These are phyloP conservation scores for Tubiluchus corallicola DNA, from an alignment of 2,888 invertebrate genomes.

Conservation along the genomic window DNA sequence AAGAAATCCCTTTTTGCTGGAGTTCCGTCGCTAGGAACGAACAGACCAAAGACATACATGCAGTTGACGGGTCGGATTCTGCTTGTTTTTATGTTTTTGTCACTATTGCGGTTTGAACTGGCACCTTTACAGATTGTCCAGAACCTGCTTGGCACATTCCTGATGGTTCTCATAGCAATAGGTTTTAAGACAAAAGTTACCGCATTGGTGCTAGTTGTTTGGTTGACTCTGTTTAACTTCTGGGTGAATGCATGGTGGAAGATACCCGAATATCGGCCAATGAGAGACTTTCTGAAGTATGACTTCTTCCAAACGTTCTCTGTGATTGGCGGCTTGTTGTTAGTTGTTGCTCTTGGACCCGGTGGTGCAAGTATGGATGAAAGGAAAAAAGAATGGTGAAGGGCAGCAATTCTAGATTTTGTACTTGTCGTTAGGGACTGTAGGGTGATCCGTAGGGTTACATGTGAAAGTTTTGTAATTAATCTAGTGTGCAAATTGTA, in stretches of 20 bases:
- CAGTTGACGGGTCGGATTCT: conserved; percentile 87
- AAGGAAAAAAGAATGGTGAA: conserved; percentile 96
- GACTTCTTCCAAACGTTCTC: conserved; percentile 97
- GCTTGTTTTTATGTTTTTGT: conserved; percentile 96
- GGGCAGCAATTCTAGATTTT: no score
- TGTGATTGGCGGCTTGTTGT: conserved; percentile 89
- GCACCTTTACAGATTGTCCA: conserved; percentile 59
- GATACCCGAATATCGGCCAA: conserved; percentile 79
- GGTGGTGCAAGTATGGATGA: conserved; percentile 99
- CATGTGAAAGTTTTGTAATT: no score
- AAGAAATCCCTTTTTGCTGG: conserved; percentile 81
- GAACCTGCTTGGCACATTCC: conserved; percentile 73
- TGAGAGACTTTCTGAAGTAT: conserved; percentile 97
- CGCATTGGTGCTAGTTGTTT: conserved; percentile 72
- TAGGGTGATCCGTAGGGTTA: no score
- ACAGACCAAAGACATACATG: conserved; percentile 75
- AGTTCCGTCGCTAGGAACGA: conserved; percentile 44
- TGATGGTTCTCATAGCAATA: conserved; percentile 88
- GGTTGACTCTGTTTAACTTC: conserved; percentile 72
- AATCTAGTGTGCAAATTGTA: no score
- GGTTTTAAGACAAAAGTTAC: conserved; percentile 99
- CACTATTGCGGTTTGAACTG: conserved; percentile 77
- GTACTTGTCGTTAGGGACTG: no score
- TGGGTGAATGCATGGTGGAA: conserved; percentile 99
- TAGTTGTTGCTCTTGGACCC: conserved; percentile 95